These are phyloP conservation scores for Nomada ruficornis DNA, from an alignment of 2,888 invertebrate species.

Conservation along the genomic window DNA sequence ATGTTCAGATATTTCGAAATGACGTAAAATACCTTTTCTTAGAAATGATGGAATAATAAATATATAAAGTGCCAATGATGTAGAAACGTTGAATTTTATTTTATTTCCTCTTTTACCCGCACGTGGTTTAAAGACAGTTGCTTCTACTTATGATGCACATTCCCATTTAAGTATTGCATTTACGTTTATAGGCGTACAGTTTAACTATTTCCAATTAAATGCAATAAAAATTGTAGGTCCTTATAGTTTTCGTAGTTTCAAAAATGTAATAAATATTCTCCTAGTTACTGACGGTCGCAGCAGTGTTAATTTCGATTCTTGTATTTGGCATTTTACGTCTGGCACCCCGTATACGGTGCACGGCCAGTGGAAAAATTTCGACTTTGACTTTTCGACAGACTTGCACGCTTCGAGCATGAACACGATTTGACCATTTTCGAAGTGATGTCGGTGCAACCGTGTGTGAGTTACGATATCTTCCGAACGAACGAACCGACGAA, in stretches of 20 bases:
- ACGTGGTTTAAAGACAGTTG: no score
- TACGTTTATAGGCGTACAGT: no score
- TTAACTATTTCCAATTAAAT: no score
- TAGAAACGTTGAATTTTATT: no score
- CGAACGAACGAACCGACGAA: conserved; percentile 31
- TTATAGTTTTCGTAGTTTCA: not conserved
- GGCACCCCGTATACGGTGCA: not conserved
- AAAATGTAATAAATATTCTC: not conserved
- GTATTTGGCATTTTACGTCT: conserved; percentile 9
- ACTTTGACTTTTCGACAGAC: conserved; percentile 36
- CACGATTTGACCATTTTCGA: conserved; percentile 52
- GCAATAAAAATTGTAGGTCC: not conserved
- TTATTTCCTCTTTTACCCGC: no score
- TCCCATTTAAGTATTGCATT: no score
- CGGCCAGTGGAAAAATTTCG: conserved; percentile 25
- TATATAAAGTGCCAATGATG: no score
- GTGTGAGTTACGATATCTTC: conserved; percentile 25
- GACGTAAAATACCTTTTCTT: no score
- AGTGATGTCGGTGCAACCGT: conserved; percentile 10
- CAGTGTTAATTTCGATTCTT: not conserved
- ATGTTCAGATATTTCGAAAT: no score
- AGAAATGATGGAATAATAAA: no score
- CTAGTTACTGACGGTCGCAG: not conserved
- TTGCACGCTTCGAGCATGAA: conserved; percentile 32
- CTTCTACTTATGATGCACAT: no score